phyloP scores from a whole-genome alignment of 1,140 invertebrate species.

The Brachionus manjavacas region DNA sequence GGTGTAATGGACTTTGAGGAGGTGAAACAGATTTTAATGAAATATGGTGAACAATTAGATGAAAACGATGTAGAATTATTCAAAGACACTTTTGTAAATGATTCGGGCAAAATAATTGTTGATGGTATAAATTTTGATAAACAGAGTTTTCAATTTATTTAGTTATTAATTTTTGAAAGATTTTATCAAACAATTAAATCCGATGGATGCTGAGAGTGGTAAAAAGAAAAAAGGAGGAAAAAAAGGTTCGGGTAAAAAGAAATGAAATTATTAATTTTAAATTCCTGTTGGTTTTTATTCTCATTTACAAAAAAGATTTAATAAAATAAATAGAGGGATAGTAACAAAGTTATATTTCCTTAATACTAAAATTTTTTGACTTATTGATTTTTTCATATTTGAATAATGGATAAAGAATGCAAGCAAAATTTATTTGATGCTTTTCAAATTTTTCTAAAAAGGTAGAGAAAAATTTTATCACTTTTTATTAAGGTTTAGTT shows the following conservation, averaged over 20 bases:
- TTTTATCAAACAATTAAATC: constrained; percentile 32
- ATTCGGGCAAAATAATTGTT: constrained; percentile 27
- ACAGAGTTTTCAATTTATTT: too few species aligned
- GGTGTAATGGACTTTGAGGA: constrained; percentile 32
- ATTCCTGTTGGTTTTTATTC: background rate
- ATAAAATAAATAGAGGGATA: background rate
- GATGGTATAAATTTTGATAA: constrained; percentile 7
- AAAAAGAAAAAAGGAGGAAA: constrained; percentile 17
- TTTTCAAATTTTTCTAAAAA: too few species aligned
- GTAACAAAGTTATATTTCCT: background rate
- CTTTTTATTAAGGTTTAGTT: too few species aligned
- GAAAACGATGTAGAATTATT: constrained; percentile 34
- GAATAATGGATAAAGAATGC: background rate
- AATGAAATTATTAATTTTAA: background rate
- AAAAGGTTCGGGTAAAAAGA: constrained; percentile 14
- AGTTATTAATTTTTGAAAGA: background rate
- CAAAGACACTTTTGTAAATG: background rate
- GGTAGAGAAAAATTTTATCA: too few species aligned
- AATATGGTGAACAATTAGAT: constrained; percentile 35
- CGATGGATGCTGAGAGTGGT: background rate
- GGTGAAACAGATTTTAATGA: constrained; percentile 15
- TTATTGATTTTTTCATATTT: background rate
- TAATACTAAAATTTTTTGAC: background rate
- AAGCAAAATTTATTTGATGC: too few species aligned
- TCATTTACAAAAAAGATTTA: background rate